phyloP scores from a whole-genome alignment of 2,113 vertebrate species.

The Calidris pygmaea region DNA sequence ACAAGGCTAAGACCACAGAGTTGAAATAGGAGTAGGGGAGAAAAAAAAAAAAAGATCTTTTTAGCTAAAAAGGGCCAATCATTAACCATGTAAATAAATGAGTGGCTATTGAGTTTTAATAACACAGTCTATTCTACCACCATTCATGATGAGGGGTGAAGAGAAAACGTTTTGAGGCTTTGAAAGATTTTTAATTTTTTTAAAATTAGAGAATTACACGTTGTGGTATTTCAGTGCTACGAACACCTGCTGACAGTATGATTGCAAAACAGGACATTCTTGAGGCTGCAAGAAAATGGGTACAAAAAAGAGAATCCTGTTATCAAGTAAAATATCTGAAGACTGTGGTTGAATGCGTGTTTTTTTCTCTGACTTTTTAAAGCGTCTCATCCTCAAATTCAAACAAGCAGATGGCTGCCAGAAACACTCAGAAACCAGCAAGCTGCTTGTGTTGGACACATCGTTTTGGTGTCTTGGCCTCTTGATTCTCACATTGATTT shows the following conservation, averaged over 20 bases:
- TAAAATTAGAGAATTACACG: neutral
- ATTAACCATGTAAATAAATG: neutral
- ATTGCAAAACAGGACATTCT: no score
- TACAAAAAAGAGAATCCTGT: neutral
- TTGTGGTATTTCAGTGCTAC: no score
- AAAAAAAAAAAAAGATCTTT: neutral
- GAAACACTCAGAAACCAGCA: neutral
- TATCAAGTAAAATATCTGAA: slow-evolving; percentile 22
- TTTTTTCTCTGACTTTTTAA: slow-evolving; percentile 27
- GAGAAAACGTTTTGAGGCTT: neutral
- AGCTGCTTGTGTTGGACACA: neutral
- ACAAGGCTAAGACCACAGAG: neutral
- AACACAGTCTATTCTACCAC: neutral
- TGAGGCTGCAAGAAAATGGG: no score
- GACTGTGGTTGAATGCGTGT: neutral
- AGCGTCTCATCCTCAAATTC: neutral
- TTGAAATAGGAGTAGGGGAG: neutral
- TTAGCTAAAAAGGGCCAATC: neutral
- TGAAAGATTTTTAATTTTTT: neutral
- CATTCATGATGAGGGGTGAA: neutral
- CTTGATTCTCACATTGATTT: neutral
- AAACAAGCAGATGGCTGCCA: slow-evolving; percentile 30
- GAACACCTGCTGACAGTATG: no score
- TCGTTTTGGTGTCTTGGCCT: neutral
- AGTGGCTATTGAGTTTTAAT: neutral